These are phyloP conservation scores for Drosophila kanapiae DNA, from an alignment of 1,140 invertebrate genomes.

Conservation along the genomic window DNA sequence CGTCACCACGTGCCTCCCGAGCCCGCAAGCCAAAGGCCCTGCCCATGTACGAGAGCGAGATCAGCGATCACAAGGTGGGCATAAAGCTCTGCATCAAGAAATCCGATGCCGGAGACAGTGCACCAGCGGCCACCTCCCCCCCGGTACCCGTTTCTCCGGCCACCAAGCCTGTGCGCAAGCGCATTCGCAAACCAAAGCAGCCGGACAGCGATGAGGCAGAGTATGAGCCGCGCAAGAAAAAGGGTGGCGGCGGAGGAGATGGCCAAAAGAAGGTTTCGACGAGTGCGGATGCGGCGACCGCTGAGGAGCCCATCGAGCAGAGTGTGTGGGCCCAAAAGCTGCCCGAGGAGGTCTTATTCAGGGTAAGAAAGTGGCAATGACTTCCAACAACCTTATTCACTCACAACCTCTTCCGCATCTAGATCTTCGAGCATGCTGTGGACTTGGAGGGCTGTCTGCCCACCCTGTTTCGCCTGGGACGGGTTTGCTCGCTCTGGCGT, in stretches of 20 bases:
- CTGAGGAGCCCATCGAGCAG: constrained; percentile 86
- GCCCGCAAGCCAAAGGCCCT: constrained; percentile 73
- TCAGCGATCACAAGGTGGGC: constrained; percentile 88
- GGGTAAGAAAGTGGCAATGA: constrained; percentile 43
- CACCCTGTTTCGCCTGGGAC: constrained; percentile 89
- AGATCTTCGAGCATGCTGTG: constrained; percentile 90
- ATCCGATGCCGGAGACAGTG: constrained; percentile 83
- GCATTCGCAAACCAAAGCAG: constrained; percentile 85
- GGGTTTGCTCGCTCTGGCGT: constrained; percentile 91
- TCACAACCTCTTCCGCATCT: not conserved
- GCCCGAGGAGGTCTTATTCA: constrained; percentile 88
- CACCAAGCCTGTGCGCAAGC: constrained; percentile 83
- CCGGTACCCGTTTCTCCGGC: constrained; percentile 24
- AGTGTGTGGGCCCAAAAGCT: constrained; percentile 87
- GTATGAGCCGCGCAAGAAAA: constrained; percentile 85
- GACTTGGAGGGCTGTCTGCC: constrained; percentile 90
- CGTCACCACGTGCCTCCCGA: constrained; percentile 65
- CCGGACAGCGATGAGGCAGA: constrained; percentile 86
- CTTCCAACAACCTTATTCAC: not conserved
- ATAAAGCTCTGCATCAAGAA: constrained; percentile 89
- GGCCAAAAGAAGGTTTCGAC: constrained; percentile 55
- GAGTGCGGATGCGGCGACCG: constrained; percentile 50
- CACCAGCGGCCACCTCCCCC: constrained; percentile 19
- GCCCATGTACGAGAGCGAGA: constrained; percentile 85
- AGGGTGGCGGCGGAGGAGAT: constrained; percentile 49